phyloP scores from a whole-genome alignment of 1,140 invertebrate species.

The Bombus balteatus region DNA sequence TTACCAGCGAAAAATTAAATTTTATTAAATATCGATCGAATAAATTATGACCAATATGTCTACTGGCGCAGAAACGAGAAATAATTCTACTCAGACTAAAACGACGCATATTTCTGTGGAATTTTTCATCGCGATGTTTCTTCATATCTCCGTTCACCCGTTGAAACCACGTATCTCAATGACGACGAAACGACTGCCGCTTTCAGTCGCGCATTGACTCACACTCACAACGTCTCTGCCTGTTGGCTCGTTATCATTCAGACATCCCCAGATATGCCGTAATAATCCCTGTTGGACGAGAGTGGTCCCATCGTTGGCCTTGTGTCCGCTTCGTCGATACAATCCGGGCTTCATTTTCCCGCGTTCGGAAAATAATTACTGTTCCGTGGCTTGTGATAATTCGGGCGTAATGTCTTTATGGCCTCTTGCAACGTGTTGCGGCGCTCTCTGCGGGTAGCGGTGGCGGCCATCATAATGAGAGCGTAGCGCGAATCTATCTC shows the following conservation, averaged over 20 bases:
- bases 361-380: slow-evolving; percentile 44
- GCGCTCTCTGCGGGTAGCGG: slow-evolving; percentile 25
- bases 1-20: no score
- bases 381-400: slow-evolving; percentile 41
- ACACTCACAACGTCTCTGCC: not conserved
- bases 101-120: no score
- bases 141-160: not conserved
- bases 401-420: slow-evolving; percentile 54
- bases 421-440: slow-evolving; percentile 15
- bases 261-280: not conserved
- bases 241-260: slow-evolving; percentile 3
- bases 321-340: not conserved
- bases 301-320: not conserved
- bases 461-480: slow-evolving; percentile 55
- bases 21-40: no score
- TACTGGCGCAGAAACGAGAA: no score
- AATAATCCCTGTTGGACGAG: not conserved
- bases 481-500: slow-evolving; percentile 56
- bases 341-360: slow-evolving; percentile 29
- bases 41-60: no score
- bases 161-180: slow-evolving; percentile 6
- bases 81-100: no score
- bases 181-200: not conserved
- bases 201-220: not conserved
- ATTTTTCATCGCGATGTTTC: no score